Evolutionary conservation across 2,797 vertebrate genomes (phyloP), one percentile per base, ranked within the genome.

Genomic region (Hypotaenidia philippensis): DNA sequence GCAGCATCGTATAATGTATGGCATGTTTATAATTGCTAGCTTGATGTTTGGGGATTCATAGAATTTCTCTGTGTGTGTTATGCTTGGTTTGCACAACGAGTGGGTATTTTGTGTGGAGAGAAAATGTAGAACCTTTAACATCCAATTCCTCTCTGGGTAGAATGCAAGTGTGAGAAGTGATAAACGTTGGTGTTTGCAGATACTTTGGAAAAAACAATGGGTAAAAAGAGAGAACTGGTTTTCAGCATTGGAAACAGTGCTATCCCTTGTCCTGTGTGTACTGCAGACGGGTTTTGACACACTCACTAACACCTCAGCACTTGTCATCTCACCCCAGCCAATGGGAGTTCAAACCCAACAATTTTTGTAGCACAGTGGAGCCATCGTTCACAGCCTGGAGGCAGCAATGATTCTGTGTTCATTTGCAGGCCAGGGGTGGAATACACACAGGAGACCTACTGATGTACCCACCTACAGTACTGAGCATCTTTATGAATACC

Each of bases 321-420:
- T 68, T 78, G 38, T 72, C 64, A 38, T 68, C 47, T 41, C 90
- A 87, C 77, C 74, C 60, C 81, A 80, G 76, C 34, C 56, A 91
- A 94, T 87, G 94, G 96, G 93, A 97, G 94, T 97, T 98, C 94
- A 97, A 95, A 97, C 94, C 94, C 13, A 95, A 94, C 94, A 96
- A 68, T 66, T 52, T 83, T 49, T 74, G 49, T 68, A 77, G 29
- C 36, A 65, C n/a, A 85, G 57, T 71, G 49, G 45, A 90, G 95
- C 72, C 70, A 18, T 66, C 22, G 1, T 50, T 81, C 64, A 11
- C 26, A 41, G 44, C 63, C 19, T 81, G 40, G 49, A 89, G 34
- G 40, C 12, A 6, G 19, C 36, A 26, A 1, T 34, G 78, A 18
- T 69, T 49, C 60, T 27, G 21, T 53, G 59, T 50, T 40, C 57